Evolutionary conservation across 53 echinoderm and acorn worm species (phyloP).

Genomic region (Hippasteria phrygiana): DNA sequence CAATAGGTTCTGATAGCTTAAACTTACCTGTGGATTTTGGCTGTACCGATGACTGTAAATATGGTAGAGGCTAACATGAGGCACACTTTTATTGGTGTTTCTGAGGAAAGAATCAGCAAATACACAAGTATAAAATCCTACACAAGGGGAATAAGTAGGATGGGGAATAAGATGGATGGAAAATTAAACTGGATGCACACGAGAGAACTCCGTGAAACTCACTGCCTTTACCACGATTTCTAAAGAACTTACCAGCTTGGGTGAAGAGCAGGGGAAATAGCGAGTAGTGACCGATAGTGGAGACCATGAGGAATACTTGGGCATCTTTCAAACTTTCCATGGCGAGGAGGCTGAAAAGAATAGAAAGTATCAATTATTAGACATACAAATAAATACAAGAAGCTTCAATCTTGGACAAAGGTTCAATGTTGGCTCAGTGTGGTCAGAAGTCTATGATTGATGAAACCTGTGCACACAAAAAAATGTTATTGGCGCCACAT

Average conservation of each 20-base stretch:
- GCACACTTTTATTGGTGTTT: conserved; percentile 96
- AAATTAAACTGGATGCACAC: too few relatives aligned
- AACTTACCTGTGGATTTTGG: conserved; percentile 75
- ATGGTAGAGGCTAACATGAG: conserved; percentile 82
- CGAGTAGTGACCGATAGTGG: conserved; percentile 93
- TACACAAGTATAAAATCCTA: too few relatives aligned
- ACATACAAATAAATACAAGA: too few relatives aligned
- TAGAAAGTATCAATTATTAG: not conserved
- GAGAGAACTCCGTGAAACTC: too few relatives aligned
- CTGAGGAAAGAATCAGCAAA: conserved; percentile 51
- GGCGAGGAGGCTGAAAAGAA: conserved; percentile 77
- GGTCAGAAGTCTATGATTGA: too few relatives aligned
- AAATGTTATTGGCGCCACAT: too few relatives aligned
- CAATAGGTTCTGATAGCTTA: not conserved
- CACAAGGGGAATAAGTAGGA: not conserved
- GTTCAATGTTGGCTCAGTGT: too few relatives aligned
- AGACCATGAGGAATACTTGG: conserved; percentile 81
- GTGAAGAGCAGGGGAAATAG: conserved; percentile 94
- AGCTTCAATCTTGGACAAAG: too few relatives aligned
- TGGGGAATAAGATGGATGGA: too few relatives aligned
- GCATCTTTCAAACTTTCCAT: conserved; percentile 88
- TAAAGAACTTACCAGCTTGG: conserved; percentile 75
- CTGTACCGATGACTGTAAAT: conserved; percentile 70
- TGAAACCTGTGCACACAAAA: too few relatives aligned
- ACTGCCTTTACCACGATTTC: too few relatives aligned